Evolutionary conservation across 2,888 invertebrate species (phyloP).

Genomic region (Eubasilissa splendida): DNA sequence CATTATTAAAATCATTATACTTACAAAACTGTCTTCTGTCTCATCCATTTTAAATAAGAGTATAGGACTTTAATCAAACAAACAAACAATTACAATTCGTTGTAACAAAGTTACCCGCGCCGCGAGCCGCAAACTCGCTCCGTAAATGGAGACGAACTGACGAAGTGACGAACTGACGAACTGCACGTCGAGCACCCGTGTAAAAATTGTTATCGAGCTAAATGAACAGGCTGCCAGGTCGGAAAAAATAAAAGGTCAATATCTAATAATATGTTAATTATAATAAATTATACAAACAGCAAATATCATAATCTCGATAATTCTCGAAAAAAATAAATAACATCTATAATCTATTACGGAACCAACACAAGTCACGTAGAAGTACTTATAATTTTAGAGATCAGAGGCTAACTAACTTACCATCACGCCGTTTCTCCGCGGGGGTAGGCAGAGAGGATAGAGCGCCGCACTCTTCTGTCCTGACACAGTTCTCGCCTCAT

Average conservation of each 20-base stretch:
- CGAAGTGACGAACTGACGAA: neutral
- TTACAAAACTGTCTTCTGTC: slow-evolving; percentile 13
- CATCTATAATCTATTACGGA: too few relatives aligned
- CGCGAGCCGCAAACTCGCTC: neutral
- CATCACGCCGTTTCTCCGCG: too few relatives aligned
- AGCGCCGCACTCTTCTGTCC: too few relatives aligned
- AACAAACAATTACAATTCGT: slow-evolving; percentile 1
- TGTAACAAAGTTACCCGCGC: neutral
- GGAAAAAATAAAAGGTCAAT: too few relatives aligned
- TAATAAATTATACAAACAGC: neutral
- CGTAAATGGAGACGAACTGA: slow-evolving; percentile 19
- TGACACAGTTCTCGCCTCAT: too few relatives aligned
- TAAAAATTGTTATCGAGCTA: too few relatives aligned
- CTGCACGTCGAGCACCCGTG: neutral
- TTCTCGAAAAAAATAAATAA: too few relatives aligned
- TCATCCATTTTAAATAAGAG: slow-evolving; percentile 4
- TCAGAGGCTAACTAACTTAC: too few relatives aligned
- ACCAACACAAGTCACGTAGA: too few relatives aligned
- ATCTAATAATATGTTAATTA: neutral
- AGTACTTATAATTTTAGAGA: too few relatives aligned
- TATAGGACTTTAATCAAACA: neutral
- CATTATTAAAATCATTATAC: neutral
- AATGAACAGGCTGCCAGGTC: too few relatives aligned
- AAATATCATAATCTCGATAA: neutral
- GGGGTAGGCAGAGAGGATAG: too few relatives aligned